Evolutionary conservation across 2,888 invertebrate genomes (phyloP), one percentile per base, ranked within the genome.

Genomic region (Phyllotreta cruciferae): DNA sequence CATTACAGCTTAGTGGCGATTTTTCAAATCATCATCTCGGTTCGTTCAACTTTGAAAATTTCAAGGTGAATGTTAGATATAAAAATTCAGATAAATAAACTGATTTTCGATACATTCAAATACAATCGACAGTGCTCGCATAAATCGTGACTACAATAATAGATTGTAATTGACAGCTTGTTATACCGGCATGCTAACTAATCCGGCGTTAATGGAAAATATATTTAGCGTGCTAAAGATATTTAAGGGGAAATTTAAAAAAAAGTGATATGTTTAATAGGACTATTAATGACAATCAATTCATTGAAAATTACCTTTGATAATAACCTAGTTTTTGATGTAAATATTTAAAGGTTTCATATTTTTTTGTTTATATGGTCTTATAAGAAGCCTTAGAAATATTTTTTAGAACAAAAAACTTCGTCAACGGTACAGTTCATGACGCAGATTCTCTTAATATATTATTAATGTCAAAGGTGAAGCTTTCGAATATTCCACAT

Each of bases 11-110:
- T 13, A 14, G 10, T 44, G 44, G 11, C 8, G 35, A 45, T 42
- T 9, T 42, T 45, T 56, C 44, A 41, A 55, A 44, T 7, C 11
- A 14, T 39, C 6, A 39, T 24, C 24, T 24, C 37, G 9, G 57
- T 49, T 57, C 57, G 35, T 49, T 57, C 57, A 57, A 57, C 57
- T 57, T 14, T 24, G 8, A 49, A 35, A 35, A 35, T 39, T 57
- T 57, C 57, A 57, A 57, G 57, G 57, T 50, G 57, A 50, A 50
- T 50, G 24, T 50, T 57, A 47, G 41, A 49, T 50, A 41, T 50
- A 57, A 50, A 41, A 41, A 35, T 7, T 49, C 10, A 47, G 14
- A 37, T 36, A 45, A 11, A 38, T 36, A 47, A 47, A 56, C 34
- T 35, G 47, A 57, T 57, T 11, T 49, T 57, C 39, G 39, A 34